Evolutionary conservation across 2,113 vertebrate genomes (phyloP).

Genomic region (Holacanthus passer): DNA sequence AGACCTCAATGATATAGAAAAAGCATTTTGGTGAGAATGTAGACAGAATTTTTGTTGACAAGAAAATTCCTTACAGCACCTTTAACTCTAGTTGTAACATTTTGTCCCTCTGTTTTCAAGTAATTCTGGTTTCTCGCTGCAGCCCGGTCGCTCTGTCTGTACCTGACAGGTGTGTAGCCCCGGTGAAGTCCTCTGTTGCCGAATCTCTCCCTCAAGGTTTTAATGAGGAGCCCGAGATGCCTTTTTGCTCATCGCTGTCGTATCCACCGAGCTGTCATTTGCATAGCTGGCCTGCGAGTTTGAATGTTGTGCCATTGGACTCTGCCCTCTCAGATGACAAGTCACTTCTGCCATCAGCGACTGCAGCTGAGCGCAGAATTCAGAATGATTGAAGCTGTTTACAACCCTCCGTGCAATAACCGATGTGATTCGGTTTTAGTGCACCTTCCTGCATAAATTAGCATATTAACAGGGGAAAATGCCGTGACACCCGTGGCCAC

Average conservation of each 20-base stretch:
- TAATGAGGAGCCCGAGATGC: slow-evolving; percentile 14
- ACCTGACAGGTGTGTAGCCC: slow-evolving; percentile 3
- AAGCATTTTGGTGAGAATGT: no score
- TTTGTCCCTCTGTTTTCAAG: neutral
- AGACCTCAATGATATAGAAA: neutral
- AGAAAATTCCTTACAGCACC: neutral
- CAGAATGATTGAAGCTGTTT: neutral
- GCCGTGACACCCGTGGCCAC: neutral
- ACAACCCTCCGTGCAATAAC: neutral
- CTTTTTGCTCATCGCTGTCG: neutral
- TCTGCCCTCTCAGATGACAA: slow-evolving; percentile 25
- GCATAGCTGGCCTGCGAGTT: neutral
- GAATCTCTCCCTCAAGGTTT: neutral
- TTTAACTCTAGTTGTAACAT: neutral
- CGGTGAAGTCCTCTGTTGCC: neutral
- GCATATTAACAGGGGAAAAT: slow-evolving; percentile 26
- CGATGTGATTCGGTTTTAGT: slow-evolving; percentile 7
- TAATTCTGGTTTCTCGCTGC: neutral
- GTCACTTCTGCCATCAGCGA: neutral
- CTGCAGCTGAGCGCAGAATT: slow-evolving; percentile 11
- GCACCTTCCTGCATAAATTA: slow-evolving; percentile 32
- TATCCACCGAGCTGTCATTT: slow-evolving; percentile 33
- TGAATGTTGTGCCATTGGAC: slow-evolving; percentile 9
- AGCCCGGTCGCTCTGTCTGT: neutral
- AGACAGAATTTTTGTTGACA: neutral